Evolutionary conservation across 2,113 vertebrate genomes (phyloP).

Genomic region (Procavia capensis): DNA sequence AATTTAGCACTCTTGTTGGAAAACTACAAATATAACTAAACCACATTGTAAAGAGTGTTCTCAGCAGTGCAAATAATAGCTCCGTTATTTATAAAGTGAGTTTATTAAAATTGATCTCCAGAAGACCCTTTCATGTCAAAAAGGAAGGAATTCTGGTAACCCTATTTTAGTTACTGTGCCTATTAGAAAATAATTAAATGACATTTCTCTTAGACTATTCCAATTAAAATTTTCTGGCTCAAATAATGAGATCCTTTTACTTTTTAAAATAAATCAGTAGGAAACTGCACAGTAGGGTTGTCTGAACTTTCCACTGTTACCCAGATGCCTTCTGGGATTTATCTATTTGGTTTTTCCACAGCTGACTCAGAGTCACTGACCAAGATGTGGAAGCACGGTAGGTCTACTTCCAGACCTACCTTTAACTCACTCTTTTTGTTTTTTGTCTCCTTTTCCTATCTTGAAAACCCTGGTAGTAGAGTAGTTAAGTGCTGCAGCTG

Average conservation of each 20-base stretch:
- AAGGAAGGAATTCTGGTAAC: background rate
- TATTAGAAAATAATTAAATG: conserved; percentile 39
- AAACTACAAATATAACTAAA: background rate
- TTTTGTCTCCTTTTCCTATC: too few relatives aligned
- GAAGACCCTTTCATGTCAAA: background rate
- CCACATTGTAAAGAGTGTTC: background rate
- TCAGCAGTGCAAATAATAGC: background rate
- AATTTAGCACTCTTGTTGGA: conserved; percentile 1
- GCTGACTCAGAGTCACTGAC: conserved; percentile 60
- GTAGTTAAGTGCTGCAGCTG: too few relatives aligned
- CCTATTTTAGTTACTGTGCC: conserved; percentile 1
- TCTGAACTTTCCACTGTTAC: background rate
- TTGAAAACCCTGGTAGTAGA: too few relatives aligned
- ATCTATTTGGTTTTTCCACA: conserved; percentile 53
- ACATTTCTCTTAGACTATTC: conserved; percentile 18
- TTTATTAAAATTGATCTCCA: background rate
- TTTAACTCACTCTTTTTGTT: conserved; percentile 59
- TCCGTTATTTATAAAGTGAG: background rate
- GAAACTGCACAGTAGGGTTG: background rate
- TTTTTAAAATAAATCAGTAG: conserved; percentile 58
- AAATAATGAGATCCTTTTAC: background rate
- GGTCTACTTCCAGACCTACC: conserved; percentile 70
- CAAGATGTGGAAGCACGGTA: conserved; percentile 56
- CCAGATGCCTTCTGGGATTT: conserved; percentile 39
- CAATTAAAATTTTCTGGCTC: conserved; percentile 46